phyloP scores from a whole-genome alignment of 2,888 invertebrate species.

The Lamellibrachia columna region DNA sequence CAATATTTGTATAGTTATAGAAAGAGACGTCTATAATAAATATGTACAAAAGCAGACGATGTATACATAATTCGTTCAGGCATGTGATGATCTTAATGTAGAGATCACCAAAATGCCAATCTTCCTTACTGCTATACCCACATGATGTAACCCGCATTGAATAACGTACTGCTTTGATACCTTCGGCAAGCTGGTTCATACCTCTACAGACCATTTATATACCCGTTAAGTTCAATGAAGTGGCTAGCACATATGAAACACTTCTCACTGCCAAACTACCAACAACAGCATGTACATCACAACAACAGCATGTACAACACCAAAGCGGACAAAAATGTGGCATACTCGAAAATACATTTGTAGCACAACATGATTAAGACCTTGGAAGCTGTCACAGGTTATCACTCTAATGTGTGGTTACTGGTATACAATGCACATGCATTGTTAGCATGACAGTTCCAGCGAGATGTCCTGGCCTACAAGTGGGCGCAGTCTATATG shows the following conservation, averaged over 20 bases:
- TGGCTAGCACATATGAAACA: not conserved
- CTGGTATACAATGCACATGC: not conserved
- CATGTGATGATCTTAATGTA: not conserved
- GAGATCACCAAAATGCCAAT: slow-evolving; percentile 16
- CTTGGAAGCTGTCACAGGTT: not conserved
- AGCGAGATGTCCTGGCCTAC: not conserved
- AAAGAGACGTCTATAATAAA: not conserved
- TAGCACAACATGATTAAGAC: not conserved
- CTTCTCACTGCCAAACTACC: not conserved
- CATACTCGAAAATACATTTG: not conserved
- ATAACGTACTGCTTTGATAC: not conserved
- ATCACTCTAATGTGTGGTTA: not conserved
- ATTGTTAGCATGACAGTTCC: not conserved
- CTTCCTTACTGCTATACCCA: not conserved
- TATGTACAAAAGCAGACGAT: slow-evolving; percentile 1
- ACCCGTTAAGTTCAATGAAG: not conserved
- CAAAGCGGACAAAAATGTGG: not conserved
- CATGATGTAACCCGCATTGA: not conserved
- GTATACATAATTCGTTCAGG: not conserved
- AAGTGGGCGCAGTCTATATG: not conserved
- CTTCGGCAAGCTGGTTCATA: not conserved
- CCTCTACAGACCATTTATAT: slow-evolving; percentile 10
- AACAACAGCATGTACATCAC: not conserved
- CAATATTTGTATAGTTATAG: not conserved
- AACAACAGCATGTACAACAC: not conserved